These are phyloP conservation scores for Itoplectis maculator DNA, from an alignment of 2,888 invertebrate genomes.

Conservation along the genomic window DNA sequence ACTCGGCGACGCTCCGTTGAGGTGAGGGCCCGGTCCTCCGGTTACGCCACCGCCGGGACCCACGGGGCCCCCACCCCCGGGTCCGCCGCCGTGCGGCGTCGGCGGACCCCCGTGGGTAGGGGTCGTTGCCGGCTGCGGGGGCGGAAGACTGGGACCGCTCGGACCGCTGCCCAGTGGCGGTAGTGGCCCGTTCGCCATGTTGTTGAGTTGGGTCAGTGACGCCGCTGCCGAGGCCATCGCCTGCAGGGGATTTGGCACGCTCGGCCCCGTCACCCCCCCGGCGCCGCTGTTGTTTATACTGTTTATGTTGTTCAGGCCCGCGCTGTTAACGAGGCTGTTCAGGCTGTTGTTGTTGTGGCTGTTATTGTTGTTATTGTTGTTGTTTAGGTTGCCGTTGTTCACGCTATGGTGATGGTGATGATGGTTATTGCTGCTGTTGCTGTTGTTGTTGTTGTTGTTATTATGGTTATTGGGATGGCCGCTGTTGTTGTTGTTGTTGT, in stretches of 20 bases:
- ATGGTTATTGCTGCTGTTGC: constrained; percentile 75
- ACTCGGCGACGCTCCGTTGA: constrained; percentile 83
- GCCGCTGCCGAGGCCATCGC: constrained; percentile 83
- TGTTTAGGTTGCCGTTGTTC: constrained; percentile 52
- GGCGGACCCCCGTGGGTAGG: constrained; percentile 83
- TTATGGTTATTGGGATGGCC: constrained; percentile 50
- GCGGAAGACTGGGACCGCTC: constrained; percentile 79
- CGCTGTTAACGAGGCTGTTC: constrained; percentile 52
- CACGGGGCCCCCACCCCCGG: constrained; percentile 52
- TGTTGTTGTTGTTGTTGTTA: constrained; percentile 63
- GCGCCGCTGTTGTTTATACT: constrained; percentile 71
- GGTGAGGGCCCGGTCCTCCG: constrained; percentile 77
- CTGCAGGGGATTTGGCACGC: constrained; percentile 81
- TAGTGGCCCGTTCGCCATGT: constrained; percentile 83
- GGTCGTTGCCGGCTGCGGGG: constrained; percentile 82
- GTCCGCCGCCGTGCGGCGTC: constrained; percentile 79
- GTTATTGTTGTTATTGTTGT: constrained; percentile 22
- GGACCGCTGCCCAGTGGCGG: constrained; percentile 81
- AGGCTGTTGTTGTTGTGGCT: constrained; percentile 53
- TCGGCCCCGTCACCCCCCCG: constrained; percentile 60
- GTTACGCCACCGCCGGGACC: constrained; percentile 72
- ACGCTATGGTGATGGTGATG: constrained; percentile 80
- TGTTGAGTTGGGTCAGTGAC: constrained; percentile 83
- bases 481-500: constrained; percentile 55
- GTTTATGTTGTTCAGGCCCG: constrained; percentile 53